phyloP scores from a whole-genome alignment of 2,797 vertebrate genomes.

The Manis crassicaudata region DNA sequence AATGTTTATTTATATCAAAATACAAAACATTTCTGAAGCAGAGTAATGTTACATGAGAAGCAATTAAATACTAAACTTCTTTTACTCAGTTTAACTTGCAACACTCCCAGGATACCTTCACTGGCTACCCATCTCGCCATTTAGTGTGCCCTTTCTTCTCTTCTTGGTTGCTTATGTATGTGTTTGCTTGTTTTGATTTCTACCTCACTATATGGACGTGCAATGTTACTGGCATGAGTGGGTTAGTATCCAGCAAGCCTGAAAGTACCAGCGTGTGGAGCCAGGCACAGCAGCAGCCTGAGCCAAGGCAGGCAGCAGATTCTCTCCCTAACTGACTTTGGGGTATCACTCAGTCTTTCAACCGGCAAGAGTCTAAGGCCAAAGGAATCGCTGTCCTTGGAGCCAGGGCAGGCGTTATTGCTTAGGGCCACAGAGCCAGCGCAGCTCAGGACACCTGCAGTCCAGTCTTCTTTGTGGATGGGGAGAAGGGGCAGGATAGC shows the following conservation, averaged over 20 bases:
- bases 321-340: conserved; percentile 56
- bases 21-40: conserved; percentile 95
- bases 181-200: conserved; percentile 26
- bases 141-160: neutral
- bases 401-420: conserved; percentile 84
- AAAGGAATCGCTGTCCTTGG: conserved; percentile 74
- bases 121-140: conserved; percentile 68
- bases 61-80: conserved; percentile 85
- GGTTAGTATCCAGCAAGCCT: conserved; percentile 84
- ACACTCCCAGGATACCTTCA: conserved; percentile 81
- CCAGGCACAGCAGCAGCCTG: conserved; percentile 72
- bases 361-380: conserved; percentile 80
- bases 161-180: neutral
- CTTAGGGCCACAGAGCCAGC: conserved; percentile 80
- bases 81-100: conserved; percentile 80
- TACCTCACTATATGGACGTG: conserved; percentile 84
- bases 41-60: conserved; percentile 91
- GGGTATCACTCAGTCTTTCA: conserved; percentile 46
- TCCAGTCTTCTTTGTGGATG: conserved; percentile 12
- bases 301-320: conserved; percentile 75
- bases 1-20: conserved; percentile 95
- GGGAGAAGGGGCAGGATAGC: neutral
- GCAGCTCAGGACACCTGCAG: conserved; percentile 53
- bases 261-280: conserved; percentile 85
- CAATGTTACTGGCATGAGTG: conserved; percentile 82